phyloP scores from a whole-genome alignment of 1,140 invertebrate species.

The Philotrypesis tridentata region DNA sequence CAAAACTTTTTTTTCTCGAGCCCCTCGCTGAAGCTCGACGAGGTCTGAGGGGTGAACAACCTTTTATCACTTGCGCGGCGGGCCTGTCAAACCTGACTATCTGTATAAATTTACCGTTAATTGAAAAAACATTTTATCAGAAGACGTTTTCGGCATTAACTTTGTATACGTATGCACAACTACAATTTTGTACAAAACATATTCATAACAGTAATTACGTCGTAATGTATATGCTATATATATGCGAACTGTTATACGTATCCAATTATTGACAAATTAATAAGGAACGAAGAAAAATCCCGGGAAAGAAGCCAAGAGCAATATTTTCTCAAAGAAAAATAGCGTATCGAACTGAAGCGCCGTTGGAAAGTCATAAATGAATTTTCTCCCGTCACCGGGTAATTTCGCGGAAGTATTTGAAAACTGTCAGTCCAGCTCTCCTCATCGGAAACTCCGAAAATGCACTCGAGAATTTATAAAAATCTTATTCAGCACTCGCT shows the following conservation, averaged over 20 bases:
- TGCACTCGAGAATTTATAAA: not conserved
- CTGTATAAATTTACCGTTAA: not conserved
- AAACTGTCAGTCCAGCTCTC: too few relatives aligned
- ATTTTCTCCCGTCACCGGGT: not conserved
- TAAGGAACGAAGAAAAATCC: not conserved
- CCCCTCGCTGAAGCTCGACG: not conserved
- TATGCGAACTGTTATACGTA: too few relatives aligned
- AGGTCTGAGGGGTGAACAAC: conserved; percentile 6
- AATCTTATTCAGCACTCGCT: not conserved
- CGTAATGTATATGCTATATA: too few relatives aligned
- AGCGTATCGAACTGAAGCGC: not conserved
- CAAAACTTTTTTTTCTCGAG: not conserved
- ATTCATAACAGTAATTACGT: not conserved
- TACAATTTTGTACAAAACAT: not conserved
- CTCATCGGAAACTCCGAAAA: not conserved
- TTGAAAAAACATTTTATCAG: not conserved
- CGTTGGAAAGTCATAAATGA: not conserved
- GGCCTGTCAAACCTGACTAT: not conserved
- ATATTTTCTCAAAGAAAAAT: not conserved
- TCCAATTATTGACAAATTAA: not conserved
- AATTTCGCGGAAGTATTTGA: conserved; percentile 8
- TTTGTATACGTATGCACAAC: not conserved
- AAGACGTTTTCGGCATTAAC: not conserved
- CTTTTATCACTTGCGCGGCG: conserved; percentile 36
- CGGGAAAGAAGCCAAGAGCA: too few relatives aligned